Conservation (phyloP, 2,113 vertebrate species). For the Lasiurus cinereus region DNA sequence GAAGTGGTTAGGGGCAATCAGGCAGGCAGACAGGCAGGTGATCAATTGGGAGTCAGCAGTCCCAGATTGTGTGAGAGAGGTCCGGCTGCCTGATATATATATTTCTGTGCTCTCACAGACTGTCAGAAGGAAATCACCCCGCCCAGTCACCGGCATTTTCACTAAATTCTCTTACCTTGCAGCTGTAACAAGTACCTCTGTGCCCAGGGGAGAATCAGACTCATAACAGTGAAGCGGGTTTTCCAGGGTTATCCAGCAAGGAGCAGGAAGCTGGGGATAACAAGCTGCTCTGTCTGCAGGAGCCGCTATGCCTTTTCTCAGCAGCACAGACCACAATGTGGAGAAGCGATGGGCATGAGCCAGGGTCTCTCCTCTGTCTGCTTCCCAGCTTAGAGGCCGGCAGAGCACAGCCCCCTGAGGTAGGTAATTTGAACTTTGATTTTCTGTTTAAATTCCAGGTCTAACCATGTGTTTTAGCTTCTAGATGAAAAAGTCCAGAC, state of each 20-base stretch:
- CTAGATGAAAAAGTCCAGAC: not conserved
- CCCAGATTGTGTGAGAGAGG: no score
- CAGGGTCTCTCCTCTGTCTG: not conserved
- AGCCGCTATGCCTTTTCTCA: not conserved
- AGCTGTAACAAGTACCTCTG: not conserved
- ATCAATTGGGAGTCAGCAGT: no score
- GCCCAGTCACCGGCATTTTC: not conserved
- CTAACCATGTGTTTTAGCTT: not conserved
- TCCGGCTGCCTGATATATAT: no score
- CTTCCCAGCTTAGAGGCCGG: not conserved
- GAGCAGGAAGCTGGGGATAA: not conserved
- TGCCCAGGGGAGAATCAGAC: not conserved
- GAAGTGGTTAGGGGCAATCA: no score
- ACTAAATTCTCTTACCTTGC: no score
- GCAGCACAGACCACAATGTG: not conserved
- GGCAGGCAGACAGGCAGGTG: no score
- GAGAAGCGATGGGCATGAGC: accelerated
- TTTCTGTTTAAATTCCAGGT: not conserved
- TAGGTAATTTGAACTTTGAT: not conserved
- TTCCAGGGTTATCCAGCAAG: not conserved
- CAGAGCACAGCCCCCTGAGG: accelerated
- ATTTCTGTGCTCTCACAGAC: not conserved
- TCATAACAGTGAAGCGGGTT: not conserved
- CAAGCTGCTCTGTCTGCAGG: accelerated
- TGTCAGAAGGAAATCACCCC: not conserved